Conservation (phyloP, 1,140 invertebrate species). For the Aphis craccivora region DNA sequence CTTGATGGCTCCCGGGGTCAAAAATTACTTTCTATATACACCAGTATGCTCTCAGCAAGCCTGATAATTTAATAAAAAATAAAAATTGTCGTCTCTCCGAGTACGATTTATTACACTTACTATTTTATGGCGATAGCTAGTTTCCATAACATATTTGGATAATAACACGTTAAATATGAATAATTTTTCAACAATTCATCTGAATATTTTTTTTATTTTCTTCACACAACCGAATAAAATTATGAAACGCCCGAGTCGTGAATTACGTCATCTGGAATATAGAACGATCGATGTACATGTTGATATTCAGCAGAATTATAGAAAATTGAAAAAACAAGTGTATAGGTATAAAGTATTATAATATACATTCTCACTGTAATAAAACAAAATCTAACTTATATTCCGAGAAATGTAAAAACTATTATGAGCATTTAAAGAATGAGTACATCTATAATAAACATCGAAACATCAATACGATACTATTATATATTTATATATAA, state of each 20-base stretch:
- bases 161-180: conserved; percentile 13
- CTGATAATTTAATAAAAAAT: background rate
- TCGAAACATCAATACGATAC: too few species aligned
- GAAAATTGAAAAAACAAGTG: background rate
- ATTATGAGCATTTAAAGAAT: too few species aligned
- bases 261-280: conserved; percentile 21
- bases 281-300: background rate
- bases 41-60: background rate
- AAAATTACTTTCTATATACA: conserved; percentile 31
- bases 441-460: too few species aligned
- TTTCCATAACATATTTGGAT: background rate
- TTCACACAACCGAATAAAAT: background rate
- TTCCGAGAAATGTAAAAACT: background rate
- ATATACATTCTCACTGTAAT: background rate
- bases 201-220: background rate
- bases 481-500: too few species aligned
- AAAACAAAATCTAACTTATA: background rate
- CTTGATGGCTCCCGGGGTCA: background rate
- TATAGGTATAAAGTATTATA: background rate
- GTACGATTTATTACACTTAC: conserved; percentile 18
- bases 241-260: background rate
- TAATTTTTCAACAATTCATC: conserved; percentile 15
- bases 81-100: background rate
- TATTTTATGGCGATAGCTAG: background rate
- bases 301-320: background rate